Evolutionary conservation across 2,888 invertebrate genomes (phyloP).

Genomic region (Trichopoda pennipes): DNA sequence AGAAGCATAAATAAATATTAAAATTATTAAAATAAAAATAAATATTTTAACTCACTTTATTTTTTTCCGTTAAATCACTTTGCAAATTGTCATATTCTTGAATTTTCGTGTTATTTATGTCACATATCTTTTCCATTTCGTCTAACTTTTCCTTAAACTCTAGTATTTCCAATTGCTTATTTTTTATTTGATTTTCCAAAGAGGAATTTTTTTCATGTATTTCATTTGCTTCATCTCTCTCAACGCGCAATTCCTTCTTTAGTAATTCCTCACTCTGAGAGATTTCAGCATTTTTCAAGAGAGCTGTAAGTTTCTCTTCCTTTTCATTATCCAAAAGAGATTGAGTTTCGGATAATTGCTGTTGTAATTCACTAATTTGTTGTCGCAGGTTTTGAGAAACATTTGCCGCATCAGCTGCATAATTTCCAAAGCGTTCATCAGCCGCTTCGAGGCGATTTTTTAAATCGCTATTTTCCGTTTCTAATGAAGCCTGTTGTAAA

Average conservation of each 20-base stretch:
- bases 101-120: constrained; percentile 73
- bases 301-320: constrained; percentile 88
- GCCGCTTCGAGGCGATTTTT: constrained; percentile 76
- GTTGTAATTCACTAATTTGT: constrained; percentile 75
- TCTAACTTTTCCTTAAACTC: constrained; percentile 73
- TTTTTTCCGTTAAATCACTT: constrained; percentile 84
- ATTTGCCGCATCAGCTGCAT: constrained; percentile 78
- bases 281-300: constrained; percentile 90
- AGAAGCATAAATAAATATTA: too few species aligned
- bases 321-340: constrained; percentile 82
- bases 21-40: too few species aligned
- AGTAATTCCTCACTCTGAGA: constrained; percentile 90
- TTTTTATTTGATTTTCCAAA: constrained; percentile 74
- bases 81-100: constrained; percentile 78
- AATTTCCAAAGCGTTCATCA: constrained; percentile 79
- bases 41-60: constrained; percentile 81
- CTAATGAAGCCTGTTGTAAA: constrained; percentile 75
- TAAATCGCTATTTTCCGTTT: constrained; percentile 77
- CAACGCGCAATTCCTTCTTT: constrained; percentile 87
- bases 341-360: constrained; percentile 74
- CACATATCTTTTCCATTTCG: constrained; percentile 72
- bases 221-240: constrained; percentile 84
- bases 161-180: constrained; percentile 82
- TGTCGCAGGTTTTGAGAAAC: constrained; percentile 75
- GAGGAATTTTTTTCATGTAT: constrained; percentile 83